These are phyloP conservation scores for Regulus satrapa DNA, from an alignment of 2,113 vertebrate species.

Conservation along the genomic window DNA sequence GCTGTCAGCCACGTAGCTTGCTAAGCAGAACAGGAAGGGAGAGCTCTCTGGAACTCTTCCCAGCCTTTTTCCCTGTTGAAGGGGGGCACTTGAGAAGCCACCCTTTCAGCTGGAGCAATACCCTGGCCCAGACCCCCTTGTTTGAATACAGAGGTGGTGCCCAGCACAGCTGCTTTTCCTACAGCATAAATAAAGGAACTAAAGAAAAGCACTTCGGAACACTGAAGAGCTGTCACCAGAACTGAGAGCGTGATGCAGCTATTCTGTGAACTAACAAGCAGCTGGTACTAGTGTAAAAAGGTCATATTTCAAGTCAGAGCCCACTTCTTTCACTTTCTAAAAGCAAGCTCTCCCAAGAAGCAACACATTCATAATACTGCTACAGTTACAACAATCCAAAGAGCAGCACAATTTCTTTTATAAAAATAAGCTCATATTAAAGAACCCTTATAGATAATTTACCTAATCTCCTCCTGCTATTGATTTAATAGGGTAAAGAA, in stretches of 20 bases:
- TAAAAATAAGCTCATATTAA: not conserved
- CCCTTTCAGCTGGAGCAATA: not conserved
- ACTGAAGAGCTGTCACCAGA: not conserved
- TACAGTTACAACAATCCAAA: not conserved
- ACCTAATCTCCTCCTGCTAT: not conserved
- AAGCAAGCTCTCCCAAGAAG: not conserved
- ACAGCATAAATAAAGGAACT: not conserved
- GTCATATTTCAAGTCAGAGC: not conserved
- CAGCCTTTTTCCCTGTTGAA: not conserved
- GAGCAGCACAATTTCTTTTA: not conserved
- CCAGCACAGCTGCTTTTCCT: not conserved
- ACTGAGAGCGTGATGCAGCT: not conserved
- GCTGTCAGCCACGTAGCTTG: rapidly evolving
- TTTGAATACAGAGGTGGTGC: not conserved
- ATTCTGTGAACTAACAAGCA: not conserved
- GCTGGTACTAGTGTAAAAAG: not conserved
- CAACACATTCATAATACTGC: not conserved
- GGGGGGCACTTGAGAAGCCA: not conserved
- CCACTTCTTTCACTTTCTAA: not conserved
- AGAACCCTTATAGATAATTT: not conserved
- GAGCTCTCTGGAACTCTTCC: not conserved
- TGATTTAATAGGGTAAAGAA: not conserved
- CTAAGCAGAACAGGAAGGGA: not conserved
- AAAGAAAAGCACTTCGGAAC: not conserved
- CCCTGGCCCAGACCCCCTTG: not conserved